phyloP scores from a whole-genome alignment of 2,113 vertebrate species.

The Nibea coibor region DNA sequence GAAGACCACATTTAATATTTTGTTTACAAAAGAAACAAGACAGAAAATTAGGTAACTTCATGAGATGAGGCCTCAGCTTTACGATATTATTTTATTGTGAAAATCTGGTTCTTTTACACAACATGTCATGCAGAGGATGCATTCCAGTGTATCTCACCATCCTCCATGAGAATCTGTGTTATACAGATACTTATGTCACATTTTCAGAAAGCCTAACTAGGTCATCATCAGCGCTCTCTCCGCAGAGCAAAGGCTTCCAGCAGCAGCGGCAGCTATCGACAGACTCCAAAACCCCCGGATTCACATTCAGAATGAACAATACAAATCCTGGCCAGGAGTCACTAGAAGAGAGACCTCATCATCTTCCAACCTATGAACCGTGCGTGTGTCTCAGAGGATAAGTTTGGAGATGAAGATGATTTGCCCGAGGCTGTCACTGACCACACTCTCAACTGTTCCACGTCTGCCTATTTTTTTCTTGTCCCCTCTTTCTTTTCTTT shows the following conservation, averaged over 20 bases:
- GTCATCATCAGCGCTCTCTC: constrained; percentile 45
- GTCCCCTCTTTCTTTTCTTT: constrained; percentile 19
- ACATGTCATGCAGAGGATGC: neutral
- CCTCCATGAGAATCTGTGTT: neutral
- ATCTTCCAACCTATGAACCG: constrained; percentile 39
- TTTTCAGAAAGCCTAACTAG: constrained; percentile 49
- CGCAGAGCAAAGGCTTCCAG: constrained; percentile 19
- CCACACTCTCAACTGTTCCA: constrained; percentile 34
- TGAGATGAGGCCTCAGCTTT: neutral
- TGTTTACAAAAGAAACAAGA: neutral
- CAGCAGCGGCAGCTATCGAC: constrained; percentile 7
- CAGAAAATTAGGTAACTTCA: too few species aligned
- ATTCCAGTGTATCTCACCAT: neutral
- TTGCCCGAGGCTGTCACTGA: constrained; percentile 55
- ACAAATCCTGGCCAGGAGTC: constrained; percentile 67
- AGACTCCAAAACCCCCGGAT: constrained; percentile 51
- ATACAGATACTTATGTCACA: constrained; percentile 7
- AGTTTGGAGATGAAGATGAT: constrained; percentile 51
- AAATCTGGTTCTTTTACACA: neutral
- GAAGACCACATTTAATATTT: neutral
- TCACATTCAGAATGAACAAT: constrained; percentile 64
- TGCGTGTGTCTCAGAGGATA: constrained; percentile 61
- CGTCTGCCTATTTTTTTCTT: neutral
- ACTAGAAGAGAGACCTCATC: constrained; percentile 45
- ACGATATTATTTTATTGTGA: too few species aligned